Base-by-base conservation (phyloP, 2,113 vertebrate genomes). In the Eclectus roratus region DNA sequence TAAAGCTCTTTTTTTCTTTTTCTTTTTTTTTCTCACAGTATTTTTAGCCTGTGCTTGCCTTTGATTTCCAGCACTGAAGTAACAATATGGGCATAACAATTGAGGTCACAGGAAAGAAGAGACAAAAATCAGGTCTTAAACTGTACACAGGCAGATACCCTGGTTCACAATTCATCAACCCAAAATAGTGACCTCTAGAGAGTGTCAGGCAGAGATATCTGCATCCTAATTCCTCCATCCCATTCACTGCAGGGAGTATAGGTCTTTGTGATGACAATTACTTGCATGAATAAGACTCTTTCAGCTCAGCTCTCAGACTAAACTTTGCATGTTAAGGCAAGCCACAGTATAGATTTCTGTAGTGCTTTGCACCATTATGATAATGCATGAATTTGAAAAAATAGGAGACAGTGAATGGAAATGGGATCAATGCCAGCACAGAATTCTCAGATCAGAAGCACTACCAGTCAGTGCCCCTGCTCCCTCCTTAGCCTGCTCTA, bases 101-200 rank as follows among this genome's bases (percentile, higher is more conserved):
- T 80, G 89, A 94, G 93, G 90, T 60, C 93, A 93, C 13, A 20
- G 81, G 85, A 27, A 90, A 50, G 80, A 89, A 74, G 12, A 74
- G 79, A 23, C n/a, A 65, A 66, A 88, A 85, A 80, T 83, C 55
- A 28, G 63, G 27, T 31, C 27, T 78, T 41, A 43, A 77, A 43
- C 13, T 44, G 39, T 63, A 58, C 17, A 55, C 71, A 55, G 74
- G 74, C 28, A 82, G 58, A 83, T 83, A 29, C 33, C 19, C 21
- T 44, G 66, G 71, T 82, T 88, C 86, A 64, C 29, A 73, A 74
- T 44, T 60, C 77, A 89, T 82, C 70, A 53, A 1, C 47, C 63
- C 91, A 52, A 35, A 70, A 15, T 1, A 71, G 76, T 58, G 85
- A 79, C 39, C 63, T 82, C 88, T 20, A 31, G 50, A 80, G n/a